Percentiles rank a stretch among this genome's conserved stretches.
phyloP scores from a whole-genome alignment of 2,113 vertebrate species.

The Dunckerocampus dactyliophorus region DNA sequence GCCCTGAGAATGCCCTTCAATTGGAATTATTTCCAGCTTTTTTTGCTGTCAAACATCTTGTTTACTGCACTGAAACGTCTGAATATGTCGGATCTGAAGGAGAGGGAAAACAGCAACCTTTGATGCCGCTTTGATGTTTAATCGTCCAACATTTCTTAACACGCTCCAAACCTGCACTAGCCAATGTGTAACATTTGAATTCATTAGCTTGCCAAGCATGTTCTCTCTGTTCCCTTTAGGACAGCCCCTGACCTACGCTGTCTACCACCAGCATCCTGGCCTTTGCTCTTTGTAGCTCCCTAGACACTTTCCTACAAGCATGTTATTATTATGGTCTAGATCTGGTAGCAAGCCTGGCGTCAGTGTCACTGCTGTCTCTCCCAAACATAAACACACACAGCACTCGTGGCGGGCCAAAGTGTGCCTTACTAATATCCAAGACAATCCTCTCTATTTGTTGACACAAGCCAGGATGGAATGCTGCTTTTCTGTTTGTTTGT shows the following conservation, averaged over 20 bases:
- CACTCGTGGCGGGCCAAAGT: neutral
- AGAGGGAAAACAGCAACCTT: too few relatives aligned
- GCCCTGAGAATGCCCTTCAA: too few relatives aligned
- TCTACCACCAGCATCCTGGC: slow-evolving; percentile 33
- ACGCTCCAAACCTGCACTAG: neutral
- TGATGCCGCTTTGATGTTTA: neutral
- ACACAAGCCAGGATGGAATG: neutral
- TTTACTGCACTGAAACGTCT: too few relatives aligned
- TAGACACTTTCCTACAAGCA: slow-evolving; percentile 24
- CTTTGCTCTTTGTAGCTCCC: slow-evolving; percentile 45
- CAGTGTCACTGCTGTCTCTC: slow-evolving; percentile 7
- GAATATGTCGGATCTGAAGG: too few relatives aligned
- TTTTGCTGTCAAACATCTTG: too few relatives aligned
- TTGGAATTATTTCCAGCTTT: too few relatives aligned
- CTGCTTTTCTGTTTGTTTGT: slow-evolving; percentile 1
- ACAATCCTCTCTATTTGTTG: neutral
- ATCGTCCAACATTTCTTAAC: neutral
- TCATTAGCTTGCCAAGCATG: slow-evolving; percentile 37
- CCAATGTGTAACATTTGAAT: slow-evolving; percentile 16
- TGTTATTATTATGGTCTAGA: slow-evolving; percentile 42
- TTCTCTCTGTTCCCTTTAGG: slow-evolving; percentile 27
- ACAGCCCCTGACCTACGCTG: slow-evolving; percentile 39
- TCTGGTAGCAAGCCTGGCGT: slow-evolving; percentile 22
- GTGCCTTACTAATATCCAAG: neutral
- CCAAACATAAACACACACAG: slow-evolving; percentile 14